Conservation (phyloP, 2,888 invertebrate genomes). For the Nephrotoma flavescens region DNA sequence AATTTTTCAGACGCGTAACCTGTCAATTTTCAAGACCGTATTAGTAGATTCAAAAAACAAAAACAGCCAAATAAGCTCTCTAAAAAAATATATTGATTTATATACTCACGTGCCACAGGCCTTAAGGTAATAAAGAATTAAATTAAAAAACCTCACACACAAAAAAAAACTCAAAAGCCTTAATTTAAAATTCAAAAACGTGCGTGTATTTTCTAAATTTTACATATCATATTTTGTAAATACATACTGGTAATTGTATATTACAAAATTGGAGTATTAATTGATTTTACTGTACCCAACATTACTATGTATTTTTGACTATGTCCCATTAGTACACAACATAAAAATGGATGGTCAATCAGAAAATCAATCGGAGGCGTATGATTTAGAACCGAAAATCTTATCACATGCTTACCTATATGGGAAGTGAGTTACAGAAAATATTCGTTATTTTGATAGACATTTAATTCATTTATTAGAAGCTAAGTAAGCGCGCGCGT, state of each 20-base stretch:
- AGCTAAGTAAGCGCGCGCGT: background rate
- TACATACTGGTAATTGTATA: background rate
- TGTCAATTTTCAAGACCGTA: background rate
- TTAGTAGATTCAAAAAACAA: background rate
- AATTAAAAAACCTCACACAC: background rate
- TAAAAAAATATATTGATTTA: background rate
- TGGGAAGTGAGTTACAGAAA: background rate
- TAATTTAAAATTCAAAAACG: background rate
- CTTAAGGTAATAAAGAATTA: background rate
- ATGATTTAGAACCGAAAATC: background rate
- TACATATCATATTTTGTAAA: background rate
- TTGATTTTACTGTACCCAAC: background rate
- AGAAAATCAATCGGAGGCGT: background rate
- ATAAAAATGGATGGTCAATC: background rate
- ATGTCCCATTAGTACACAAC: background rate
- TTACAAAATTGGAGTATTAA: background rate
- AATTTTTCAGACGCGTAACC: background rate
- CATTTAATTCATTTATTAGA: background rate
- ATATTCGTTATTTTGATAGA: background rate
- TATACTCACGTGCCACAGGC: background rate
- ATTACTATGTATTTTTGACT: background rate
- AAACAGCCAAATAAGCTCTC: background rate
- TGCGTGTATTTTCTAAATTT: background rate
- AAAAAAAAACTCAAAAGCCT: background rate
- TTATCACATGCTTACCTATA: background rate